Conservation (phyloP, 2,888 invertebrate genomes). For the Phasia obesa region DNA sequence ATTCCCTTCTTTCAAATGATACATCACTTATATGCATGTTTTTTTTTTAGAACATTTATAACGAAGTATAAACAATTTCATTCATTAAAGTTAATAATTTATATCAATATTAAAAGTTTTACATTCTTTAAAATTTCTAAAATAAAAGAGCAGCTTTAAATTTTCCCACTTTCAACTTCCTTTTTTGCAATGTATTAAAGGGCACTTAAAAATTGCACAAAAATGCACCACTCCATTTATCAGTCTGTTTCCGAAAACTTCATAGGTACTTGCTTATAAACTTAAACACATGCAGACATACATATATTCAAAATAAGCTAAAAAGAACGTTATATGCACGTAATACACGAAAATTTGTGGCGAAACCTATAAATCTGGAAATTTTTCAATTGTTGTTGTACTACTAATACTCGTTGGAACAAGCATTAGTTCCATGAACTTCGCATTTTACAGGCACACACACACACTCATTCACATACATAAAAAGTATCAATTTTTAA, state of each 20-base stretch:
- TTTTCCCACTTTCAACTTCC: neutral
- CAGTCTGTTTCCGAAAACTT: constrained; percentile 53
- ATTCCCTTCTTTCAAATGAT: too few species aligned
- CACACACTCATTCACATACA: neutral
- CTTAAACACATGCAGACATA: neutral
- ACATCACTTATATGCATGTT: too few species aligned
- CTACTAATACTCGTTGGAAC: constrained; percentile 10
- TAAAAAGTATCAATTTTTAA: constrained; percentile 57
- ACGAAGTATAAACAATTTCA: too few species aligned
- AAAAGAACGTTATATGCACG: constrained; percentile 61
- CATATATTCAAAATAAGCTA: constrained; percentile 20
- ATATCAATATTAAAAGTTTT: too few species aligned
- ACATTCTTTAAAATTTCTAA: neutral
- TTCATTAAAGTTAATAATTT: neutral
- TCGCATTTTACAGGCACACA: constrained; percentile 4
- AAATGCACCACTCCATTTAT: constrained; percentile 53
- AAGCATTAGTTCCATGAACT: constrained; percentile 40
- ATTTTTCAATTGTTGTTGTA: constrained; percentile 15
- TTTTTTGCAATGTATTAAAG: constrained; percentile 33
- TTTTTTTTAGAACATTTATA: too few species aligned
- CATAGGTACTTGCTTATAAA: constrained; percentile 10
- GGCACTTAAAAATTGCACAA: constrained; percentile 52
- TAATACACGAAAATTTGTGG: constrained; percentile 63
- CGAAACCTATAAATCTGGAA: constrained; percentile 67
- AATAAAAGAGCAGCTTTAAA: neutral